phyloP scores from a whole-genome alignment of 2,888 invertebrate species.

The Atethmia centrago region DNA sequence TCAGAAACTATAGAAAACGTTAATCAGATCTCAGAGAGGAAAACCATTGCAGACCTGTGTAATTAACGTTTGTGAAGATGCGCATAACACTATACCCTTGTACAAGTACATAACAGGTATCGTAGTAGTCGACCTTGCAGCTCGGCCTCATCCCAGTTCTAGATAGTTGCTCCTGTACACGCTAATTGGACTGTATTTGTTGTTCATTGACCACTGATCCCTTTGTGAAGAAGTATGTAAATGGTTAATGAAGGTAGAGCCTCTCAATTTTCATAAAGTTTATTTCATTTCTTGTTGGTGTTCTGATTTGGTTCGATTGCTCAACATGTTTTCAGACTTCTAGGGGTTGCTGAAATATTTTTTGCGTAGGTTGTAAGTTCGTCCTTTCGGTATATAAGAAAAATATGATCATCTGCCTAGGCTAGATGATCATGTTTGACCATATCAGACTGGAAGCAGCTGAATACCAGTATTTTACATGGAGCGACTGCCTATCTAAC shows the following conservation, averaged over 20 bases:
- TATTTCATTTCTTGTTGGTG: background rate
- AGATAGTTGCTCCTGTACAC: constrained; percentile 60
- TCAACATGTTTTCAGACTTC: background rate
- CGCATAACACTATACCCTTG: constrained; percentile 57
- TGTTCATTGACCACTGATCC: constrained; percentile 64
- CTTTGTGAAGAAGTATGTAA: constrained; percentile 13
- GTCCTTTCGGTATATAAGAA: background rate
- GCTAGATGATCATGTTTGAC: too few relatives aligned
- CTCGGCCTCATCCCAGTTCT: constrained; percentile 74
- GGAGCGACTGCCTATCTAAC: too few relatives aligned
- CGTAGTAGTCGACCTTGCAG: constrained; percentile 77
- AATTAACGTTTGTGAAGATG: constrained; percentile 55
- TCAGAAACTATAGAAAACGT: too few relatives aligned
- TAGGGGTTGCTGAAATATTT: background rate
- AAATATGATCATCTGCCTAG: too few relatives aligned
- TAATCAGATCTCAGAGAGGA: too few relatives aligned
- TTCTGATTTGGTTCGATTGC: background rate
- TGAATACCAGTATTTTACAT: too few relatives aligned
- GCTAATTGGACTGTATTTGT: constrained; percentile 65
- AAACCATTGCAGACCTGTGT: too few relatives aligned
- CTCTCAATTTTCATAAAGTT: background rate
- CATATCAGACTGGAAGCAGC: too few relatives aligned
- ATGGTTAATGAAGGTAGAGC: constrained; percentile 3
- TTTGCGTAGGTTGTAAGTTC: constrained; percentile 4
- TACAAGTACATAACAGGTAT: constrained; percentile 65